These are phyloP conservation scores for Drosophila borealis DNA, from an alignment of 2,888 invertebrate species.

Conservation along the genomic window DNA sequence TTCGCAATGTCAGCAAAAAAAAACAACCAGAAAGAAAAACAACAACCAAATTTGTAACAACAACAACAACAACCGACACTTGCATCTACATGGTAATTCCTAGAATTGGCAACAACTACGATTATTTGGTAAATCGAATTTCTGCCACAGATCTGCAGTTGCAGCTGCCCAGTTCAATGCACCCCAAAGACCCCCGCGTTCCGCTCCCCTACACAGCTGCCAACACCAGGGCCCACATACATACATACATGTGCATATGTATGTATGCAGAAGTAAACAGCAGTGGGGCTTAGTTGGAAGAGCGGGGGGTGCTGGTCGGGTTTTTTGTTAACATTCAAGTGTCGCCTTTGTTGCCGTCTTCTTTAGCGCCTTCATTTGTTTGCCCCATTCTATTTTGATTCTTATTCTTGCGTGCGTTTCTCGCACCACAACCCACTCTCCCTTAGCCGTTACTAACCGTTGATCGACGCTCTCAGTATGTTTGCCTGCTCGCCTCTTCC, in stretches of 20 bases:
- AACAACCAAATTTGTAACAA: conserved; percentile 21
- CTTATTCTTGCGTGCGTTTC: conserved; percentile 33
- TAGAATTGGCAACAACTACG: conserved; percentile 23
- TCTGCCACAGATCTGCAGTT: conserved; percentile 3
- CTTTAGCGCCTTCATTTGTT: conserved; percentile 39
- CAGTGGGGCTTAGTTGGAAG: neutral
- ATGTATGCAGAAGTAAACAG: conserved; percentile 15
- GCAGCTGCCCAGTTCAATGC: conserved; percentile 45
- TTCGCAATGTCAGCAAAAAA: conserved; percentile 31
- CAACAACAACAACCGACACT: conserved; percentile 35
- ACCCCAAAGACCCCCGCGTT: conserved; percentile 13
- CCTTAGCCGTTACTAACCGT: conserved; percentile 12
- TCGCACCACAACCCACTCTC: conserved; percentile 13
- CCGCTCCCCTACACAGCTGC: conserved; percentile 10
- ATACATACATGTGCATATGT: too few relatives aligned
- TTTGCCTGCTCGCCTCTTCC: conserved; percentile 27
- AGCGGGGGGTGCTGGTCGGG: neutral
- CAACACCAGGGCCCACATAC: conserved; percentile 9
- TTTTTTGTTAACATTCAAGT: conserved; percentile 28
- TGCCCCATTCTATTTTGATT: conserved; percentile 56
- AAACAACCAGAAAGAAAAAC: neutral
- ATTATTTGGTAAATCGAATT: conserved; percentile 16
- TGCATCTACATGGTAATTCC: conserved; percentile 12
- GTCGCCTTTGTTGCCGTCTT: conserved; percentile 20
- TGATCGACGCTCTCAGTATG: conserved; percentile 11